Evolutionary conservation across 2,888 invertebrate species (phyloP).

Genomic region (Eilema depressum): DNA sequence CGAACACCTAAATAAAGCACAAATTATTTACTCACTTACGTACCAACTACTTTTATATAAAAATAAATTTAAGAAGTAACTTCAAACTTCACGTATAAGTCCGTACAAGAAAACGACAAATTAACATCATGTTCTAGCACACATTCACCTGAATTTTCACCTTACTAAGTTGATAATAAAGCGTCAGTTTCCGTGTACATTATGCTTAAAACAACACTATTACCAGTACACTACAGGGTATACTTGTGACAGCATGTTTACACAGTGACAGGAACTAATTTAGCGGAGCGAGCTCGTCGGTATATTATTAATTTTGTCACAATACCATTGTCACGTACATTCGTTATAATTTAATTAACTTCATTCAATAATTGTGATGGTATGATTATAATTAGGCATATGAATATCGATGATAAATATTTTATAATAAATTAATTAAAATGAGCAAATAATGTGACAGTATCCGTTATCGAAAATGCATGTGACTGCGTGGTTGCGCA

Average conservation of each 20-base stretch:
- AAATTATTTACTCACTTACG: background rate
- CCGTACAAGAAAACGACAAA: constrained; percentile 30
- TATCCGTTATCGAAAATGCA: background rate
- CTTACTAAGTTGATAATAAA: background rate
- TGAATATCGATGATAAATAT: background rate
- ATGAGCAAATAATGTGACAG: background rate
- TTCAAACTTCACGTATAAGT: constrained; percentile 25
- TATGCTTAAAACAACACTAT: constrained; percentile 24
- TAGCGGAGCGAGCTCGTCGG: constrained; percentile 33
- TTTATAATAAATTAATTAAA: background rate
- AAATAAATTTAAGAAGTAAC: background rate
- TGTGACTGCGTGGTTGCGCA: background rate
- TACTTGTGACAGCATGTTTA: constrained; percentile 48
- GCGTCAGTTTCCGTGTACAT: constrained; percentile 22
- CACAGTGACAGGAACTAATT: constrained; percentile 44
- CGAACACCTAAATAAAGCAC: background rate
- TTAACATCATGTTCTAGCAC: constrained; percentile 30
- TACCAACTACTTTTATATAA: background rate
- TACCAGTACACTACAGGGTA: constrained; percentile 20
- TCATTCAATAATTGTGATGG: constrained; percentile 20
- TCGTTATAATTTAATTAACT: constrained; percentile 49
- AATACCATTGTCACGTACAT: constrained; percentile 42
- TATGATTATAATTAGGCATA: constrained; percentile 27
- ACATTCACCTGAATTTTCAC: background rate
- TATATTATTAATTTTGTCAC: constrained; percentile 50